Evolutionary conservation across 2,888 invertebrate genomes (phyloP).

Genomic region (Pegoplata infirma): DNA sequence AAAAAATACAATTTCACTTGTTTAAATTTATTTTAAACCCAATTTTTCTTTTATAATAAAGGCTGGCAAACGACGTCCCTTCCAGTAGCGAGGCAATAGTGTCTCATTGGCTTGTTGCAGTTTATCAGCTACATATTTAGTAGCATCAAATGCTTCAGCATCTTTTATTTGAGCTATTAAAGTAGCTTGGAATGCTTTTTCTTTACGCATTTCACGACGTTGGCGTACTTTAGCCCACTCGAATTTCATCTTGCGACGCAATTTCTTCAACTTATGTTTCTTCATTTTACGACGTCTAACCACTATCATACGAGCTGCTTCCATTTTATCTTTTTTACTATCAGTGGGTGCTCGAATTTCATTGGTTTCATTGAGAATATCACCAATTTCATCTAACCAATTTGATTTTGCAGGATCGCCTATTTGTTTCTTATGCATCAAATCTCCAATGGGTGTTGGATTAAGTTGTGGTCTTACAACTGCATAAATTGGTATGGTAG

Average conservation of each 20-base stretch:
- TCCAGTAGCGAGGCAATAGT: constrained; percentile 80
- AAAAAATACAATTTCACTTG: not conserved
- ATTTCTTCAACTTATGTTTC: constrained; percentile 89
- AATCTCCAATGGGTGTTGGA: constrained; percentile 41
- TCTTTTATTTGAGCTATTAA: constrained; percentile 84
- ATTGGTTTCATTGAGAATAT: constrained; percentile 67
- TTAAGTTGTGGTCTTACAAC: constrained; percentile 36
- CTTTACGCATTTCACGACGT: constrained; percentile 85
- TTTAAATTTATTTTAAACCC: constrained; percentile 81
- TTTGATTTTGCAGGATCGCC: constrained; percentile 70
- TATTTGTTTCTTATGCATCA: constrained; percentile 62
- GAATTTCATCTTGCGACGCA: constrained; percentile 88
- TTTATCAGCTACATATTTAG: constrained; percentile 83
- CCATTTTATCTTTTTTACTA: constrained; percentile 80
- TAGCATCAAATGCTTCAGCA: constrained; percentile 88
- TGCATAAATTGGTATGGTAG: constrained; percentile 37
- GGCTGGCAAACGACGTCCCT: constrained; percentile 83
- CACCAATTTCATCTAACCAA: constrained; percentile 73
- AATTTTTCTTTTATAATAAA: constrained; percentile 84
- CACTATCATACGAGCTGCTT: constrained; percentile 86
- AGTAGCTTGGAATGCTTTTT: constrained; percentile 87
- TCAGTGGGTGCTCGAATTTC: constrained; percentile 67
- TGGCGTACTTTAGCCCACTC: constrained; percentile 86
- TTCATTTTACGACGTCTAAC: constrained; percentile 91
- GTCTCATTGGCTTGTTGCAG: constrained; percentile 82